Evolutionary conservation across 2,113 vertebrate species (phyloP).

Genomic region (Calidris pugnax): DNA sequence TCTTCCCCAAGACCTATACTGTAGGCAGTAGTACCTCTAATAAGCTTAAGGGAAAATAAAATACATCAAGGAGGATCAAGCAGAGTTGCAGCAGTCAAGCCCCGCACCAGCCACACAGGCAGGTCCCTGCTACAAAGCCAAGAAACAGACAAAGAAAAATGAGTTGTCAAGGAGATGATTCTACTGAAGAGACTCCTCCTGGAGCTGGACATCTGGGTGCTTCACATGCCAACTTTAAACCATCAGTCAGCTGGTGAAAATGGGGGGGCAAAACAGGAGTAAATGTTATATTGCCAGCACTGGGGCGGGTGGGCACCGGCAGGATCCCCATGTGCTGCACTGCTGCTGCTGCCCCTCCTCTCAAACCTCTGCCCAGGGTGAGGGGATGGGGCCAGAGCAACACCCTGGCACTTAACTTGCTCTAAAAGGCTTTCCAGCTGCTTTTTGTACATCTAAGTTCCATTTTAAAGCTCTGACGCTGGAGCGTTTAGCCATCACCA

Average conservation of each 20-base stretch:
- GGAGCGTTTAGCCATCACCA: background rate
- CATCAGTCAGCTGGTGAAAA: background rate
- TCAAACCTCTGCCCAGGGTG: background rate
- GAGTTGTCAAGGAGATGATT: conserved; percentile 59
- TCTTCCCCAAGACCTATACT: background rate
- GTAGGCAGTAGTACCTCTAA: background rate
- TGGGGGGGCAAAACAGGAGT: background rate
- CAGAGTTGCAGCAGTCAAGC: conserved; percentile 45
- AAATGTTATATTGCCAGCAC: background rate
- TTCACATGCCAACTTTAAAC: conserved; percentile 59
- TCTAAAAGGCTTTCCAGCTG: background rate
- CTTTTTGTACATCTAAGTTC: background rate
- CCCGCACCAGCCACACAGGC: background rate
- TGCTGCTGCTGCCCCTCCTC: background rate
- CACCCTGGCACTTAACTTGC: background rate
- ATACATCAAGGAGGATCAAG: conserved; percentile 30
- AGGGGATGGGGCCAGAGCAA: background rate
- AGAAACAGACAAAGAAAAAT: conserved; percentile 70
- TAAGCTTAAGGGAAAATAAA: conserved; percentile 18
- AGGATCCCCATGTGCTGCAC: background rate
- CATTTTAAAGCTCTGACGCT: background rate
- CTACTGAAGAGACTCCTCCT: conserved; percentile 64
- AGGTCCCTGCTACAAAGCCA: conserved; percentile 53
- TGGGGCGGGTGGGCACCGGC: background rate
- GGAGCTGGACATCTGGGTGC: conserved; percentile 67